Evolutionary conservation across 2,113 vertebrate species (phyloP), one percentile per base, ranked within the genome.

Genomic region (crab-eating macaque (Macaca fascicularis)): DNA sequence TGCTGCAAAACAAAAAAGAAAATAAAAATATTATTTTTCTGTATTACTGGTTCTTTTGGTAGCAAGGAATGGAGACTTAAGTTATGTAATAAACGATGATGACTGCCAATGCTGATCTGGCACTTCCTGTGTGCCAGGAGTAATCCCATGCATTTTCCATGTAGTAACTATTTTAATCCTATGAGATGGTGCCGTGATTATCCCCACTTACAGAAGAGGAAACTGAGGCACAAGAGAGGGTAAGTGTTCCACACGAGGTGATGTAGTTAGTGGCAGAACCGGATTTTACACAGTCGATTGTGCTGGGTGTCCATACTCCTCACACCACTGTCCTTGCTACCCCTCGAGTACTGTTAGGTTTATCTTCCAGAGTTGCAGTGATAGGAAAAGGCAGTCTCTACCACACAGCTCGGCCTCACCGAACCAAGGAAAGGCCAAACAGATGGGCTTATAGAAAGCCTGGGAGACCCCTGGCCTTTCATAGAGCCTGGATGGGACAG

Each of bases 1-100:
- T 99, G 89, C 99, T 99, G 98, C 74, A 98, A 95, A 97, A 96
- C 81, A 94, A 95, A 16, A 96, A 93, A 76, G 82, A 90, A 90
- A 50, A 76, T 0, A 20, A 76, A 43, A 22, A 61, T 22, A 67
- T 43, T 70, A 67, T 32, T 96, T 76, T 95, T 82, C 76, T 92
- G 80, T 43, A 52, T 52, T 59, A 67, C 25, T 10, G 80, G 6
- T 3, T 96, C n/a, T 91, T 90, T 81, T 35, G 64, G 72, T 72
- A 52, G 10, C 70, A 84, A 83, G 25, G 32, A 91, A 45, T 2
- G 78, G 67, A 94, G 43, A 72, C n/a, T 61, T 25, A 17, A n/a
- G 43, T 74, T 74, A 52, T 55, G 38, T 14, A 72, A 80, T 43
- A 72, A 75, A 50, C 2, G 27, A 64, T 9, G 19, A 72, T 0